Percentiles rank a stretch among this genome's conserved stretches.
phyloP scores from a whole-genome alignment of 2,113 vertebrate species.

The Labeo rohita region DNA sequence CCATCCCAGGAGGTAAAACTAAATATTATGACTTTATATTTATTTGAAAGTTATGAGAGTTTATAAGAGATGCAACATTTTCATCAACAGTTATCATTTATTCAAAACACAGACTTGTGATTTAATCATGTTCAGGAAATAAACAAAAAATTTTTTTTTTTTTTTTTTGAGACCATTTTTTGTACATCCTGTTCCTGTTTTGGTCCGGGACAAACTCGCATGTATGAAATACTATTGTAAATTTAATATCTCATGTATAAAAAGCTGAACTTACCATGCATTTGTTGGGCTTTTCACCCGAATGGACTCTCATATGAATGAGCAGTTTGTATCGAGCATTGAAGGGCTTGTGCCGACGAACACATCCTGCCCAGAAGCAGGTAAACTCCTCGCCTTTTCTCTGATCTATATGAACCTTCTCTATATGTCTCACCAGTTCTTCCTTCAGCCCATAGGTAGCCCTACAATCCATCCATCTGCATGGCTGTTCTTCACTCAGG shows the following conservation, averaged over 20 bases:
- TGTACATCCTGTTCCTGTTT: not conserved
- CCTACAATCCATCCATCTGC: constrained; percentile 93
- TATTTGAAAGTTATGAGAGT: no score
- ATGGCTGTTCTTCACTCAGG: constrained; percentile 72
- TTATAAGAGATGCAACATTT: no score
- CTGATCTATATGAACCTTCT: constrained; percentile 95
- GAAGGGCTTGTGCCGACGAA: constrained; percentile 93
- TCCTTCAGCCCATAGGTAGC: constrained; percentile 88
- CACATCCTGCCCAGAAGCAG: constrained; percentile 94
- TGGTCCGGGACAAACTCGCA: not conserved
- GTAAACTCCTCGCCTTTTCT: constrained; percentile 96
- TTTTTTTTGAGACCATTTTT: not conserved
- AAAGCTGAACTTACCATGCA: constrained; percentile 89
- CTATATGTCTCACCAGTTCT: constrained; percentile 94
- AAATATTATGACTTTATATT: no score
- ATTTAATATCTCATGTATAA: not conserved
- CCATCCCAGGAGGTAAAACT: no score
- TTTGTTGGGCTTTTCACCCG: constrained; percentile 96
- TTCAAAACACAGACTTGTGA: no score
- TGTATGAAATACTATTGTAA: not conserved
- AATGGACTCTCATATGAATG: constrained; percentile 98
- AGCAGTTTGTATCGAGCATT: constrained; percentile 98
- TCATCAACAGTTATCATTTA: no score
- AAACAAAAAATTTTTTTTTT: no score
- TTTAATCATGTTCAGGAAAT: no score